A percentile compares a stretch with the other conserved stretches of the same genome.
Evolutionary conservation across 2,797 vertebrate species (phyloP).

Genomic region (Agapornis canus): DNA sequence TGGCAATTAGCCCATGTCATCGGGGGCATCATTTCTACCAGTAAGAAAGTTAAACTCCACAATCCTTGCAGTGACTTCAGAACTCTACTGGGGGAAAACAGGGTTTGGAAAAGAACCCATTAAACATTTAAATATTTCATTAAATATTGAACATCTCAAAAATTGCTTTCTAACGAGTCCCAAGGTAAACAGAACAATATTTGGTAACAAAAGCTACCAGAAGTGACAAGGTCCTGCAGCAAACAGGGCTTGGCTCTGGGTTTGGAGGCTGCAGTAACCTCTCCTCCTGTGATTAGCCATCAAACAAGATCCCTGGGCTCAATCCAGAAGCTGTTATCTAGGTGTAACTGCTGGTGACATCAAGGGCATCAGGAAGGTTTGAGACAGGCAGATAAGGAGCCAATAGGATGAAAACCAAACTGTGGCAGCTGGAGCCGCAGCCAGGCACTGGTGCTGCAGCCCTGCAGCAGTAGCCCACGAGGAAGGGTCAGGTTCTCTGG

Average conservation of each 20-base stretch:
- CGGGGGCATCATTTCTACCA: background rate
- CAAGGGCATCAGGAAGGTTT: background rate
- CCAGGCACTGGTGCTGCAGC: background rate
- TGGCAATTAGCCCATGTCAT: background rate
- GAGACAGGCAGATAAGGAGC: background rate
- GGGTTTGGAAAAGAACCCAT: constrained; percentile 54
- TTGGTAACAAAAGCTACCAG: constrained; percentile 61
- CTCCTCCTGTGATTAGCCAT: background rate
- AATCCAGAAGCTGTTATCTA: background rate
- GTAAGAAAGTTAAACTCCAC: background rate
- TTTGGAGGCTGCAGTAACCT: background rate
- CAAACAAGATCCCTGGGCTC: background rate
- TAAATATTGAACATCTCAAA: constrained; percentile 74
- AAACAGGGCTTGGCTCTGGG: background rate
- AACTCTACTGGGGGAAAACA: constrained; percentile 3
- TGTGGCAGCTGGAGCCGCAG: background rate
- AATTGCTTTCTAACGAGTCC: constrained; percentile 72
- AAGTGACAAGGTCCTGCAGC: background rate
- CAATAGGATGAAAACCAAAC: background rate
- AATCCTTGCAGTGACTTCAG: background rate
- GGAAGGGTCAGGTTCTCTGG: background rate
- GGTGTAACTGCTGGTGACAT: background rate
- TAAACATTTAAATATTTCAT: constrained; percentile 75
- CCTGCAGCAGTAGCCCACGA: background rate
- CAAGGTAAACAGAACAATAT: constrained; percentile 66